phyloP scores from a whole-genome alignment of 1,140 invertebrate genomes.

The Charaxes varanes region DNA sequence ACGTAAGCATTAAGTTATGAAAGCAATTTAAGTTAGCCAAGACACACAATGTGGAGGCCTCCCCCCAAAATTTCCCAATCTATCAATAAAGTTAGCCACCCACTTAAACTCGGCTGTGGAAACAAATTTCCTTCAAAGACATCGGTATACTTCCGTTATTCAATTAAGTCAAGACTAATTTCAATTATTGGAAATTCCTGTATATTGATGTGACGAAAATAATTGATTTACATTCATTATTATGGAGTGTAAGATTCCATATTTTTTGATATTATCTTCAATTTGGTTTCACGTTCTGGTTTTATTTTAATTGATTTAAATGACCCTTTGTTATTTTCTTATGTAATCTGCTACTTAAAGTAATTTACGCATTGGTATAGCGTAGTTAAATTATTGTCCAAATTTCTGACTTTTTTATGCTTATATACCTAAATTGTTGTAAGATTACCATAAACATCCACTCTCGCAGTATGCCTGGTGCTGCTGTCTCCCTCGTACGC shows the following conservation, averaged over 20 bases:
- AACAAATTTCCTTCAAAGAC: conserved; percentile 7
- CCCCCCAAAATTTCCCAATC: conserved; percentile 6
- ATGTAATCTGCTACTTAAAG: too few relatives aligned
- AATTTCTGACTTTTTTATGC: too few relatives aligned
- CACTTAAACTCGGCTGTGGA: conserved; percentile 1
- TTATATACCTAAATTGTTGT: background rate
- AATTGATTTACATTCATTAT: background rate
- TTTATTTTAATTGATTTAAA: too few relatives aligned
- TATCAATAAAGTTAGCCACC: conserved; percentile 9
- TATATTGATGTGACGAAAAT: background rate
- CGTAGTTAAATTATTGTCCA: too few relatives aligned
- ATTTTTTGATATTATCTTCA: too few relatives aligned
- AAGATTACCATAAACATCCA: conserved; percentile 89
- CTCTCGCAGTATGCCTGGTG: conserved; percentile 79
- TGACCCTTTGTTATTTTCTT: too few relatives aligned
- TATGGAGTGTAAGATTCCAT: too few relatives aligned
- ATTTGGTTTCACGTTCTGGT: too few relatives aligned
- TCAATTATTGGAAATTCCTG: background rate
- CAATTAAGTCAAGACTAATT: background rate
- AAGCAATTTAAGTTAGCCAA: background rate
- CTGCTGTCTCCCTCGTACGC: conserved; percentile 83
- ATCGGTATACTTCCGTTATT: conserved; percentile 3
- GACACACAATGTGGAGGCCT: background rate
- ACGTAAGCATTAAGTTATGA: too few relatives aligned
- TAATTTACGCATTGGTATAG: too few relatives aligned